Base-by-base conservation (phyloP, 2,113 vertebrate species). In the Pardalotus punctatus region DNA sequence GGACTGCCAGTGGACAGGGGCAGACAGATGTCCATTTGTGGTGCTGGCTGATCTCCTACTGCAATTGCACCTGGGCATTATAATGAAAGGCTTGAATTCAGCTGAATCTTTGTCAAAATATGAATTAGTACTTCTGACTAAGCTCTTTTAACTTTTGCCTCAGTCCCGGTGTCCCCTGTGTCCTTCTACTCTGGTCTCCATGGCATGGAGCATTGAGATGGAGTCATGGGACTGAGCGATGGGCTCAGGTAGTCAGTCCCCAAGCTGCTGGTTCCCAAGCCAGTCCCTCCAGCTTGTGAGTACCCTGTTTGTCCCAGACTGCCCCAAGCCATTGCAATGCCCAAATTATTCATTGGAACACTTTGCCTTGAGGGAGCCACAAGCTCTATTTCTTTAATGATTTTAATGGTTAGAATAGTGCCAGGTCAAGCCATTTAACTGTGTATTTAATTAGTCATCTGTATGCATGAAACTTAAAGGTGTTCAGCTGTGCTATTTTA, bases 391-490 rank as follows among this genome's bases (percentile, higher is more conserved):
- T 98, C 96, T 97, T 97, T 98, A 97, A 97, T 86, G 78, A 93
- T 95, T 96, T 96, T 96, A 95, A 95, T 95, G 97, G 97, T 97
- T 96, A 97, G 86, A 97, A 97, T 96, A 97, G 93, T 97, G 95
- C 96, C 97, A 96, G 97, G 97, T 97, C 97, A 98, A 98, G 93
- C 67, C 83, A 96, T 97, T 98, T 97, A 98, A 97, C 91, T 96
- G 94, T 96, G 95, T 97, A 96, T 96, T 98, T 98, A 98, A 98
- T 98, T 98, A 98, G 97, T 97, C 97, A 98, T 98, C 97, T 97
- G 94, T 98, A 97, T 97, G 97, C 97, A 97, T 97, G 97, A 97
- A 98, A 98, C 97, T 98, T 97, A 97, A 97, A 98, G 96, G 98
- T n/a, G 58, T 97, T 98, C 97, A 97, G 95, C 97, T 98, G 94